phyloP scores from a whole-genome alignment of 2,797 vertebrate species.

The Fringilla coelebs region DNA sequence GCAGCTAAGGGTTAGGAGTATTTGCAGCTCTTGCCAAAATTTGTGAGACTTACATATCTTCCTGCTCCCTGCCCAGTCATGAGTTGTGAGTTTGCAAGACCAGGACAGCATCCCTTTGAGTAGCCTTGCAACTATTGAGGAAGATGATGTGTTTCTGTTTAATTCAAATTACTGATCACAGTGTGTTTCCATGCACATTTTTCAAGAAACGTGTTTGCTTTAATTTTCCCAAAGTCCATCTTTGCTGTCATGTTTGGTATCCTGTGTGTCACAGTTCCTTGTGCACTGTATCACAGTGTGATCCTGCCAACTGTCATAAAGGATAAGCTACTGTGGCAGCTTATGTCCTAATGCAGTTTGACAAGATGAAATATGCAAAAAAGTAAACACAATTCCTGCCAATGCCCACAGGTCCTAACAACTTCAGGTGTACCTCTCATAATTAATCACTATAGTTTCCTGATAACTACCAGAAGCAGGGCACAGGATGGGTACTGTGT shows the following conservation, averaged over 20 bases:
- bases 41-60: neutral
- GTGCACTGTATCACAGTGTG: neutral
- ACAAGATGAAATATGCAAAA: conserved; percentile 19
- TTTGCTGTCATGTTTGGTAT: neutral
- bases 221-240: neutral
- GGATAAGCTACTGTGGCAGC: neutral
- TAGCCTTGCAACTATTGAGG: neutral
- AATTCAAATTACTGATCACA: neutral
- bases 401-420: neutral
- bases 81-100: neutral
- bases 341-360: neutral
- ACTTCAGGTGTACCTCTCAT: neutral
- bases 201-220: neutral
- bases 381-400: neutral
- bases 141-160: neutral
- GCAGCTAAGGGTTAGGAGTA: neutral
- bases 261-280: neutral
- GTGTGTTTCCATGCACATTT: neutral
- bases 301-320: neutral
- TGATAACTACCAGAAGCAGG: neutral
- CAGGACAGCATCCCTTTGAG: neutral
- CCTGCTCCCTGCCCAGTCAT: neutral
- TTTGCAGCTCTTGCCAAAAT: neutral
- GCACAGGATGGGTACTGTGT: neutral
- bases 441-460: neutral